Evolutionary conservation across 1,140 invertebrate genomes (phyloP).

Genomic region (Pseudomyrmex dendroicus): DNA sequence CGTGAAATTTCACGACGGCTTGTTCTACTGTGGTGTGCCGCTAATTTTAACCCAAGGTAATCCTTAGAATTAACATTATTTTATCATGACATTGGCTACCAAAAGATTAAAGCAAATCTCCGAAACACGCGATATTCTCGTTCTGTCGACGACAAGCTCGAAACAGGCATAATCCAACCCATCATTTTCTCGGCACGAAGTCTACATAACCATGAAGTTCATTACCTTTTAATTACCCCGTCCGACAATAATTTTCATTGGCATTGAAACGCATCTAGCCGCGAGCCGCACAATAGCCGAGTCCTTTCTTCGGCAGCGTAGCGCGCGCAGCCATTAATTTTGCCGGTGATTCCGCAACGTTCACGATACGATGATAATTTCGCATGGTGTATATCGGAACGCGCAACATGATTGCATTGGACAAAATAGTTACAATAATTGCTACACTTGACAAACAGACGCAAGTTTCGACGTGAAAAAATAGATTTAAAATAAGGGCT

Average conservation of each 20-base stretch:
- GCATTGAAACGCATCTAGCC: conserved; percentile 66
- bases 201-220: conserved; percentile 72
- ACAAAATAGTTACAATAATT: background rate
- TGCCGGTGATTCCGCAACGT: conserved; percentile 41
- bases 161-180: conserved; percentile 6
- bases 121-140: background rate
- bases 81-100: background rate
- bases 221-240: conserved; percentile 74
- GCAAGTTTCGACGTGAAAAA: too few relatives aligned
- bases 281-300: conserved; percentile 62
- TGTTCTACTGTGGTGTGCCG: background rate
- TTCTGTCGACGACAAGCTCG: conserved; percentile 15
- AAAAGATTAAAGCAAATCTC: background rate
- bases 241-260: conserved; percentile 72
- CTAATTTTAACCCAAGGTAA: background rate
- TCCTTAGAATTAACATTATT: background rate
- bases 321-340: conserved; percentile 67
- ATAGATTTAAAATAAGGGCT: too few relatives aligned
- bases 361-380: conserved; percentile 63
- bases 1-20: background rate
- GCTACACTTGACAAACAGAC: background rate
- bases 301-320: conserved; percentile 66
- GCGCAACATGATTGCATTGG: background rate
- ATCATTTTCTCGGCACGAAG: conserved; percentile 62
- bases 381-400: background rate